phyloP scores from a whole-genome alignment of 2,797 vertebrate species.

The Scarus forsteni region DNA sequence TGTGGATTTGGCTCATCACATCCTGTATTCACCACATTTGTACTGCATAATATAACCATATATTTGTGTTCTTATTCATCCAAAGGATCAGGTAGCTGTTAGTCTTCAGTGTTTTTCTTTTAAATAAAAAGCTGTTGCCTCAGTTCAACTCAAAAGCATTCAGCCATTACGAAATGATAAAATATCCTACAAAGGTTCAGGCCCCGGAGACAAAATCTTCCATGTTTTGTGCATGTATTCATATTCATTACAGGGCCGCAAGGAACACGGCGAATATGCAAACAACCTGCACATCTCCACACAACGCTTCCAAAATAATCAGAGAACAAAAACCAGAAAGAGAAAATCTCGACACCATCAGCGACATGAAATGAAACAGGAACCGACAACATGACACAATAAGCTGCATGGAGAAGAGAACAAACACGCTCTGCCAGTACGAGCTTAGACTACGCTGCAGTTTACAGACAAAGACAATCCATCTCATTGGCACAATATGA shows the following conservation, averaged over 20 bases:
- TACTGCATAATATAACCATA: too few species aligned
- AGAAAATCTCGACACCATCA: slow-evolving; percentile 18
- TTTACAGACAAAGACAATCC: slow-evolving; percentile 36
- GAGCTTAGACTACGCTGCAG: neutral
- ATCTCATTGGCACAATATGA: slow-evolving; percentile 41
- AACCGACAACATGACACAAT: slow-evolving; percentile 6
- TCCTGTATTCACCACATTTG: too few species aligned
- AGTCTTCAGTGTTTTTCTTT: neutral
- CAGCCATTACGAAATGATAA: neutral
- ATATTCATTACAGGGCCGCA: neutral
- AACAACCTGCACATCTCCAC: neutral
- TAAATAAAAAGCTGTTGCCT: too few species aligned
- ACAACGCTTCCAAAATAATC: slow-evolving; percentile 12
- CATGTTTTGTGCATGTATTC: neutral
- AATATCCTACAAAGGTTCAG: neutral
- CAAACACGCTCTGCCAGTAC: slow-evolving; percentile 4
- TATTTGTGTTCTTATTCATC: too few species aligned
- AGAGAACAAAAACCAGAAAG: slow-evolving; percentile 12
- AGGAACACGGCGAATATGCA: slow-evolving; percentile 5
- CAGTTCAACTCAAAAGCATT: neutral
- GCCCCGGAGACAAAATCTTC: neutral
- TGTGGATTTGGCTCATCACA: too few species aligned
- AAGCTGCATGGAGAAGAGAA: slow-evolving; percentile 6
- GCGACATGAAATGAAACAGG: slow-evolving; percentile 16
- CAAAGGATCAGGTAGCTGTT: neutral